Percentiles rank a stretch among this genome's conserved stretches.
Evolutionary conservation across 2,888 invertebrate genomes (phyloP).

Genomic region (Cacoxenus indagator): DNA sequence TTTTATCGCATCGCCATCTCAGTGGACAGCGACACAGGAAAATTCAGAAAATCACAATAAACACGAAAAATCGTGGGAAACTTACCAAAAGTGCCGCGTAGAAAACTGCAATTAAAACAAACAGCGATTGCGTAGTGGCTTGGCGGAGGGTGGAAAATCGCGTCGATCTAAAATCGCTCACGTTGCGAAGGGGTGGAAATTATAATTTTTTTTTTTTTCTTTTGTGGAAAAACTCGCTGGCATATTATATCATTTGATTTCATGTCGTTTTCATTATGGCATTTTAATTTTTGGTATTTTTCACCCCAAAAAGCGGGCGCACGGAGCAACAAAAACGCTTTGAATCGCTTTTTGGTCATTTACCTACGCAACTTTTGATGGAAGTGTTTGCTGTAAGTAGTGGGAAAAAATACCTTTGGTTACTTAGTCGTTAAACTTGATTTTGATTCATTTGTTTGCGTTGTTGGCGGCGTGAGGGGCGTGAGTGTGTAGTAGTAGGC

Average conservation of each 20-base stretch:
- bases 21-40: neutral
- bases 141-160: conserved; percentile 11
- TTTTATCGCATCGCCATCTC: neutral
- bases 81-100: conserved; percentile 57
- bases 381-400: conserved; percentile 53
- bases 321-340: neutral
- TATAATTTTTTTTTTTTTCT: neutral
- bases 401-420: conserved; percentile 22
- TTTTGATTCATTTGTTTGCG: neutral
- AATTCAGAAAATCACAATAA: conserved; percentile 18
- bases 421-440: conserved; percentile 13
- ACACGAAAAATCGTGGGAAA: conserved; percentile 56
- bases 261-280: conserved; percentile 1
- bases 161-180: neutral
- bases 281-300: conserved; percentile 17
- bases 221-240: neutral
- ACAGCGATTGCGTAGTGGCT: neutral
- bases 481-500: neutral
- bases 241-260: conserved; percentile 1
- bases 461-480: neutral
- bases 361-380: conserved; percentile 26
- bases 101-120: conserved; percentile 48
- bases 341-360: conserved; percentile 1
- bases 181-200: conserved; percentile 4
- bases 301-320: neutral